These are phyloP conservation scores for Pseudomyrmex dendroicus DNA, from an alignment of 1,140 invertebrate genomes.

Conservation along the genomic window DNA sequence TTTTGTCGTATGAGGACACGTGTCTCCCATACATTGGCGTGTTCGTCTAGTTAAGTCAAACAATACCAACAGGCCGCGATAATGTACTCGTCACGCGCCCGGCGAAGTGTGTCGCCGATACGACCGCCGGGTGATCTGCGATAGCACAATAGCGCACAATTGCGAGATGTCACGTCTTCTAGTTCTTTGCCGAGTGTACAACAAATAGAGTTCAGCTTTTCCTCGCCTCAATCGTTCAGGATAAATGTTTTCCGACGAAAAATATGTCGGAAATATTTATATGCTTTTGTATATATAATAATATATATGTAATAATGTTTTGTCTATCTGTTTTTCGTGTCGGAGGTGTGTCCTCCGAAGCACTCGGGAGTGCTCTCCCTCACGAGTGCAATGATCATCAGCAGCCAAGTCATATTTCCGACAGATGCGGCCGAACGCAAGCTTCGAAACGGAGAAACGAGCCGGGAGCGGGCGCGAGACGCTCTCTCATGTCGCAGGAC, in stretches of 20 bases:
- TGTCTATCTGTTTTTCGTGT: not conserved
- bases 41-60: constrained; percentile 72
- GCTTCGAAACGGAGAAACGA: constrained; percentile 10
- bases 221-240: constrained; percentile 2
- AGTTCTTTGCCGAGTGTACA: constrained; percentile 18
- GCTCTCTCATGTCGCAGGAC: constrained; percentile 57
- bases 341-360: not conserved
- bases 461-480: not conserved
- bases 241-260: not conserved
- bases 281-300: not conserved
- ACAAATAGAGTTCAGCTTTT: constrained; percentile 13
- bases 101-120: constrained; percentile 61
- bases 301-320: not conserved
- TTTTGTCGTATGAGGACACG: constrained; percentile 66
- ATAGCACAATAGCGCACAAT: constrained; percentile 49
- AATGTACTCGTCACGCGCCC: constrained; percentile 64
- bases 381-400: not conserved
- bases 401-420: constrained; percentile 39
- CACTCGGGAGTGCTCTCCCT: not conserved
- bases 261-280: too few species aligned
- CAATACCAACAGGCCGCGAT: constrained; percentile 67
- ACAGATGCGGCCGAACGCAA: constrained; percentile 59
- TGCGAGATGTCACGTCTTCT: constrained; percentile 32
- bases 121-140: constrained; percentile 62
- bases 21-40: constrained; percentile 63